Percentiles rank a stretch among this genome's conserved stretches.
phyloP scores from a whole-genome alignment of 2,888 invertebrate genomes.

The Xanthostigma xanthostigma region DNA sequence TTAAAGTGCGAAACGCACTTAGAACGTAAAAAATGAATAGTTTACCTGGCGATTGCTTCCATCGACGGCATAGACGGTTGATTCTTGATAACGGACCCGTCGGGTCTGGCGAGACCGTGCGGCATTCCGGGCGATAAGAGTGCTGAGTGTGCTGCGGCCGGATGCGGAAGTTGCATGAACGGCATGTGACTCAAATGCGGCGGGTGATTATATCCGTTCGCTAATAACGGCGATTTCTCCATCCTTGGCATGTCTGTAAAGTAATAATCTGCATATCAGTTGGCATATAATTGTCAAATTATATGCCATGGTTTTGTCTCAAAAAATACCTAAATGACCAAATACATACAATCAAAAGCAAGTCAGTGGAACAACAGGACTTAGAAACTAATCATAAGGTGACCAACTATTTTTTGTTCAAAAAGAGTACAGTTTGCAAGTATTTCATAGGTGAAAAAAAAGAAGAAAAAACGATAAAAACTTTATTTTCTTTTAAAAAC shows the following conservation, averaged over 20 bases:
- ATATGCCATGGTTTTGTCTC: constrained; percentile 15
- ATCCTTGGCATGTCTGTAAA: constrained; percentile 68
- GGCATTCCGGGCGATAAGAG: constrained; percentile 84
- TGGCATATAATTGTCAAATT: constrained; percentile 1
- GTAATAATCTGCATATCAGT: constrained; percentile 8
- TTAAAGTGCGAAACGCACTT: too few relatives aligned
- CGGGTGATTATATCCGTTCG: constrained; percentile 89
- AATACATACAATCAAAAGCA: too few relatives aligned
- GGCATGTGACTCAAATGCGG: constrained; percentile 89
- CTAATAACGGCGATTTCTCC: constrained; percentile 83
- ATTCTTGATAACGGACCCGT: constrained; percentile 70
- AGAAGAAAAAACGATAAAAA: too few relatives aligned
- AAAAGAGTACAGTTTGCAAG: too few relatives aligned
- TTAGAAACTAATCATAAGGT: too few relatives aligned
- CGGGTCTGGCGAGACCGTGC: constrained; percentile 68
- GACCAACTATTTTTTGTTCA: too few relatives aligned
- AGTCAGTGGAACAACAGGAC: too few relatives aligned
- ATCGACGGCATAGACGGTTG: constrained; percentile 74
- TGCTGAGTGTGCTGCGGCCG: constrained; percentile 53
- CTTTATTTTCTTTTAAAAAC: too few relatives aligned
- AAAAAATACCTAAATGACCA: too few relatives aligned
- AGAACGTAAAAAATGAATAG: constrained; percentile 5
- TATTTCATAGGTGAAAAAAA: too few relatives aligned
- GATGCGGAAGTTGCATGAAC: constrained; percentile 80
- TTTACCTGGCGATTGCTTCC: constrained; percentile 79